A percentile compares a stretch with the other conserved stretches of the same genome.
Evolutionary conservation across 1,140 invertebrate genomes (phyloP).

Genomic region (Tetranychus cinnabarinus): DNA sequence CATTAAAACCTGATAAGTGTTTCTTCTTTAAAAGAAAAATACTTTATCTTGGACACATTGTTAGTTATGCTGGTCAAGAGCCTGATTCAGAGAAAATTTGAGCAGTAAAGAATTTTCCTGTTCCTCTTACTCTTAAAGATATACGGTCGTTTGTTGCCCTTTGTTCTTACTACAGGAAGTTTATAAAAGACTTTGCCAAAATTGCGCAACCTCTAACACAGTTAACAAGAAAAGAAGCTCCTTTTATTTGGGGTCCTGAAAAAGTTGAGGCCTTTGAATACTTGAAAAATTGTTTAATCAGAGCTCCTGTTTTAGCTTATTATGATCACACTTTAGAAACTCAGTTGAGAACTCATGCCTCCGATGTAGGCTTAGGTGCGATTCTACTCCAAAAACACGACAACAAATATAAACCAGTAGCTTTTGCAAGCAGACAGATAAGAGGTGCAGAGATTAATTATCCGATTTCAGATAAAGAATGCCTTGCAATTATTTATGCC

Average conservation of each 20-base stretch:
- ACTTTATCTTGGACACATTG: not conserved
- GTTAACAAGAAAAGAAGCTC: not conserved
- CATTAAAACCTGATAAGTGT: not conserved
- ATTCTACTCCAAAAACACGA: not conserved
- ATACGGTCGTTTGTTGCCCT: constrained; percentile 8
- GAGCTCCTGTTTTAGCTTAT: not conserved
- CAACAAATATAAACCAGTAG: constrained; percentile 12
- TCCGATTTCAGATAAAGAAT: constrained; percentile 7
- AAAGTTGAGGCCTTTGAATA: not conserved
- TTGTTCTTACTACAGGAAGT: constrained; percentile 7
- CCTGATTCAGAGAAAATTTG: not conserved
- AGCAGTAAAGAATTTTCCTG: not conserved
- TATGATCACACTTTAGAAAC: not conserved
- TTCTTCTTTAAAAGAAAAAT: not conserved
- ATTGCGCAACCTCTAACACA: constrained; percentile 11
- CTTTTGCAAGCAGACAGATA: constrained; percentile 16
- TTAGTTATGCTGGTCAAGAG: not conserved
- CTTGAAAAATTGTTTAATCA: not conserved
- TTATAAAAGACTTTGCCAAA: constrained; percentile 16
- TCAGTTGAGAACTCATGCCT: not conserved
- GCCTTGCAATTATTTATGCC: constrained; percentile 20
- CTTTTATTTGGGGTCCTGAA: not conserved
- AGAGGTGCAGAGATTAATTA: constrained; percentile 23
- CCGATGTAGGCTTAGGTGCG: not conserved
- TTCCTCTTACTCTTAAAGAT: not conserved